Evolutionary conservation across 2,888 invertebrate genomes (phyloP).

Genomic region (Halictus ligatus): DNA sequence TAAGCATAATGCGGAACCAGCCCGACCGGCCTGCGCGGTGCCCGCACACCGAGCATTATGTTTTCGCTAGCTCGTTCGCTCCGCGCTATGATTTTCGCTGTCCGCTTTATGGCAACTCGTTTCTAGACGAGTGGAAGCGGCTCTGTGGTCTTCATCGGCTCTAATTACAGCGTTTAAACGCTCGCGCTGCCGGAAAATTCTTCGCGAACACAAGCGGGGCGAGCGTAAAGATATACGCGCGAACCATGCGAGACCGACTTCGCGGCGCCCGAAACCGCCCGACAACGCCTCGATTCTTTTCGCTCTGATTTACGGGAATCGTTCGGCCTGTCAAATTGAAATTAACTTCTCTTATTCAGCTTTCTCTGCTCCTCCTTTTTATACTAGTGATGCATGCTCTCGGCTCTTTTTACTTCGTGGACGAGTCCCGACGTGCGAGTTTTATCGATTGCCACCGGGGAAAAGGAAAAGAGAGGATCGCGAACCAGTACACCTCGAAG

Average conservation of each 20-base stretch:
- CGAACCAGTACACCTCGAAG: constrained; percentile 5
- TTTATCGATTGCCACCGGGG: constrained; percentile 7
- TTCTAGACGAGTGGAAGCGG: constrained; percentile 60
- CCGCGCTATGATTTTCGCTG: constrained; percentile 55
- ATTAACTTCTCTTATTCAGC: background rate
- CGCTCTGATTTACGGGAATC: constrained; percentile 8
- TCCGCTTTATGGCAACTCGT: constrained; percentile 58
- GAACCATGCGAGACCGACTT: constrained; percentile 24
- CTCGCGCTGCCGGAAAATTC: constrained; percentile 41
- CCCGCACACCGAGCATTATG: constrained; percentile 53
- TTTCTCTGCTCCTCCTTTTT: background rate
- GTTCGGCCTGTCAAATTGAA: background rate
- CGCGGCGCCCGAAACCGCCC: constrained; percentile 36
- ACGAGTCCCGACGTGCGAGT: background rate
- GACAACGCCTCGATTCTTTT: background rate
- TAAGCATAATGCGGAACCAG: constrained; percentile 64
- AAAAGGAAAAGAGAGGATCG: background rate
- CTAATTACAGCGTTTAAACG: constrained; percentile 64
- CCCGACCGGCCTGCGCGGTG: constrained; percentile 36
- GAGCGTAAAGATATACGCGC: constrained; percentile 24
- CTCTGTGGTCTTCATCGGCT: constrained; percentile 51
- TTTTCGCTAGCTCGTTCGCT: constrained; percentile 46
- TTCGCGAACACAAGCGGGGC: background rate
- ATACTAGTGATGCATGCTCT: background rate
- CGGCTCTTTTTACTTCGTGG: background rate